phyloP scores from a whole-genome alignment of 64 coral and sea anemone species.

The Montipora cactus region DNA sequence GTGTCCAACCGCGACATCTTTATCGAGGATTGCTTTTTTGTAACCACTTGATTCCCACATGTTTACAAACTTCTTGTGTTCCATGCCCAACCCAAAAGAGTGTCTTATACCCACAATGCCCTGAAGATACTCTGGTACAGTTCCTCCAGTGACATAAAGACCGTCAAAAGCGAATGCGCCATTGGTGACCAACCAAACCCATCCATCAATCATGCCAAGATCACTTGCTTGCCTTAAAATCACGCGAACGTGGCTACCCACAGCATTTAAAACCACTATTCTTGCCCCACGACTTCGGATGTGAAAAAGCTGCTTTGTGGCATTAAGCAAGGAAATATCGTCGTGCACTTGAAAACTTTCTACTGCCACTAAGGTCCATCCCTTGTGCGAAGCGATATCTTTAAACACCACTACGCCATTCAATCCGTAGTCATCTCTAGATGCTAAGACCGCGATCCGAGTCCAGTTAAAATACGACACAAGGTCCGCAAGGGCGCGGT shows the following conservation, averaged over 20 bases:
- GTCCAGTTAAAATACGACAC: constrained; percentile 84
- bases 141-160: constrained; percentile 34
- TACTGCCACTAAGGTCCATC: constrained; percentile 79
- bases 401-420: constrained; percentile 81
- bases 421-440: constrained; percentile 76
- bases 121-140: constrained; percentile 68
- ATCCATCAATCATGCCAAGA: constrained; percentile 78
- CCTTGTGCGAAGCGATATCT: constrained; percentile 90
- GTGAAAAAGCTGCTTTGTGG: constrained; percentile 82
- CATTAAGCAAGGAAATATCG: constrained; percentile 69
- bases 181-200: constrained; percentile 83
- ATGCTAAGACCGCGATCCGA: constrained; percentile 76
- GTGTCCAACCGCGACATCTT: constrained; percentile 66
- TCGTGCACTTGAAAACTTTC: constrained; percentile 79
- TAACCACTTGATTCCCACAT: constrained; percentile 69
- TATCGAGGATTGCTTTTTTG: constrained; percentile 34
- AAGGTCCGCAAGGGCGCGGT: constrained; percentile 74
- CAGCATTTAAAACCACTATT: constrained; percentile 77
- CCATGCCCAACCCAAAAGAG: constrained; percentile 65
- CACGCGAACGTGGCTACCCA: constrained; percentile 48
- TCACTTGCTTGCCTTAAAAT: constrained; percentile 77
- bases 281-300: constrained; percentile 70
- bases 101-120: constrained; percentile 78
- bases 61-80: constrained; percentile 48
- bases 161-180: constrained; percentile 76